Evolutionary conservation across 2,797 vertebrate genomes (phyloP), one percentile per base, ranked within the genome.

Genomic region (Harpagifer antarcticus): DNA sequence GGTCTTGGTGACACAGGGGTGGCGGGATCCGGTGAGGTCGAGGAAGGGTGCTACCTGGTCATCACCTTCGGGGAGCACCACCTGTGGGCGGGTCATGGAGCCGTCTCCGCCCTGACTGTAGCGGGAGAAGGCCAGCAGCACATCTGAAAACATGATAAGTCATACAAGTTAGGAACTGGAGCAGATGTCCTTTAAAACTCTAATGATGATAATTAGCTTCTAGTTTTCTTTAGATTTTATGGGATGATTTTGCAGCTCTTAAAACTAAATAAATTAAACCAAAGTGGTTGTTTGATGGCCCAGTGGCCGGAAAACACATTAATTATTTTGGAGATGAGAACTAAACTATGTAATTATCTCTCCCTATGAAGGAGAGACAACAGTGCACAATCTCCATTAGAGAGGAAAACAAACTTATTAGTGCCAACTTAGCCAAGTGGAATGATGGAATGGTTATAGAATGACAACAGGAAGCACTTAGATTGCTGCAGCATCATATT

Each of bases 1-100:
- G 12, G 98, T 99, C 88, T 96, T 99, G 2, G 95, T 97, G 83
- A 99, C 96, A 75, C 98, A 99, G 0, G 98, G 98, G 79, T 99
- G 98, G 5, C 97, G 95, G 16, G 98, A 99, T 13, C 96, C 96
- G 42, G 82, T 87, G 5, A 99, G 95, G 77, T 98, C 95, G 74
- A 99, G 84, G 90, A 97, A 99, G 37, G 97, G 95, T 0, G 56
- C 50, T 0, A 69, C 85, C 60, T 87, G 76, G n/a, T 69, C 54
- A 2, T 89, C 72, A 0, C 91, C 92, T 14, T 74, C 86, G 1
- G 96, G 96, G 47, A 97, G 94, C 9, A 95, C 44, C 60, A 99
- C 85, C 68, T 94, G 88, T 5, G 98, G 98, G 74, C 98, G 93
- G 84, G 93, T 91, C 95, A 99, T 96, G 0, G 95, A 93, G 49